Percentiles rank a stretch among this genome's conserved stretches.
These are phyloP conservation scores for Sympetrum striolatum DNA, from an alignment of 2,888 invertebrate genomes.

Conservation along the genomic window DNA sequence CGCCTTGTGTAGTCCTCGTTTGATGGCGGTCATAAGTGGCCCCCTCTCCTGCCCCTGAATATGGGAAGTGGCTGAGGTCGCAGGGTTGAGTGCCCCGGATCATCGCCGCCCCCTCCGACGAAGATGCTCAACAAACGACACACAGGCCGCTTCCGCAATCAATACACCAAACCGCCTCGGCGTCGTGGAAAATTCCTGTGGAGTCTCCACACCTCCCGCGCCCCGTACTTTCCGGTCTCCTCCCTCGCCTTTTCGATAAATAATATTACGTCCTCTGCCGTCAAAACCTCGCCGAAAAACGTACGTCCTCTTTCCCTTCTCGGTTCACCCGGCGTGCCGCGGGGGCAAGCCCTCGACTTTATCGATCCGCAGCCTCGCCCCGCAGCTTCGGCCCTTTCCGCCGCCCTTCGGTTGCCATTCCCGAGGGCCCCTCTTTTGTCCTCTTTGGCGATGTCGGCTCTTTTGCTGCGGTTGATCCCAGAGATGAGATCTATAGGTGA, in stretches of 20 bases:
- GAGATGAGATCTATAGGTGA: conserved; percentile 33
- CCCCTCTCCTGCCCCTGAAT: background rate
- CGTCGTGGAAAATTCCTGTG: conserved; percentile 44
- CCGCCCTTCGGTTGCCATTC: background rate
- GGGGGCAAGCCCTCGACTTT: background rate
- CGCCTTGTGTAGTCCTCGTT: background rate
- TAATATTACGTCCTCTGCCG: conserved; percentile 31
- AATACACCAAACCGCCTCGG: conserved; percentile 48
- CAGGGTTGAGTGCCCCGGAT: conserved; percentile 33
- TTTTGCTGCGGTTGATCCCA: conserved; percentile 23
- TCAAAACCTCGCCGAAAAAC: conserved; percentile 36
- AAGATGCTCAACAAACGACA: conserved; percentile 26
- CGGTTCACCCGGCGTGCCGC: background rate
- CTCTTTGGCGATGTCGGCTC: background rate
- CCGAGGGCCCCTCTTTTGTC: conserved; percentile 2
- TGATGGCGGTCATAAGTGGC: conserved; percentile 5
- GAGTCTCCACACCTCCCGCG: conserved; percentile 40
- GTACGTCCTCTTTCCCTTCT: background rate
- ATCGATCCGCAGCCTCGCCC: conserved; percentile 34
- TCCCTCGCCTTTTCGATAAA: background rate
- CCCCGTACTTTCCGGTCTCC: background rate
- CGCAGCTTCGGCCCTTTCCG: conserved; percentile 20
- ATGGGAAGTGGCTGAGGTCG: conserved; percentile 26
- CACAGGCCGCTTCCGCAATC: conserved; percentile 46
- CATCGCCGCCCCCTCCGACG: background rate